Conservation (phyloP, 2,797 vertebrate species). For the Morelia viridis region DNA sequence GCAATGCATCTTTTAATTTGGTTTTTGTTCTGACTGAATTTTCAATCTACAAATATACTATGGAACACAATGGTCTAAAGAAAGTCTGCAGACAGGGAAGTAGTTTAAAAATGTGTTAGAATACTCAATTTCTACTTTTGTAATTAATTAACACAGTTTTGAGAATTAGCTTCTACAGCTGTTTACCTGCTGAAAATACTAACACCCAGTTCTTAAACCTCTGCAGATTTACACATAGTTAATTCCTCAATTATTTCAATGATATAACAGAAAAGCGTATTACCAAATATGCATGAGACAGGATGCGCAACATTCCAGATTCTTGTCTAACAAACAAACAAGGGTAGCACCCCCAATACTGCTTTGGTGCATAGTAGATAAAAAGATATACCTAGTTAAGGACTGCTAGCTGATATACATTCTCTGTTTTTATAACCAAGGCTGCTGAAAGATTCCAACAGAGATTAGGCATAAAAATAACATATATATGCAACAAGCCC, state of each 20-base stretch:
- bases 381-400: slow-evolving; percentile 39
- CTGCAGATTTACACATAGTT: background rate
- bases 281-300: slow-evolving; percentile 37
- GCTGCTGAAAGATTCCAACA: background rate
- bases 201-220: background rate
- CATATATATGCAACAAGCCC: background rate
- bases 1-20: background rate
- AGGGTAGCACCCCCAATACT: slow-evolving; percentile 48
- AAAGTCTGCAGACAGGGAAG: background rate
- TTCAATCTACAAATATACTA: background rate
- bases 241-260: background rate
- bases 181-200: background rate
- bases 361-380: slow-evolving; percentile 9
- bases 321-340: background rate
- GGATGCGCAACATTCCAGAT: slow-evolving; percentile 62
- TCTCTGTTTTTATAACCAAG: background rate
- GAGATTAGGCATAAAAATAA: background rate
- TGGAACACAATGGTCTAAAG: background rate
- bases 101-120: background rate
- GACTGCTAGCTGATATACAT: background rate
- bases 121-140: background rate
- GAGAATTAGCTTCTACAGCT: background rate
- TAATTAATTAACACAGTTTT: background rate
- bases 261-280: background rate
- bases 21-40: background rate